Evolutionary conservation across 2,888 invertebrate genomes (phyloP), one percentile per base, ranked within the genome.

Genomic region (Caenorhabditis macrosperma): DNA sequence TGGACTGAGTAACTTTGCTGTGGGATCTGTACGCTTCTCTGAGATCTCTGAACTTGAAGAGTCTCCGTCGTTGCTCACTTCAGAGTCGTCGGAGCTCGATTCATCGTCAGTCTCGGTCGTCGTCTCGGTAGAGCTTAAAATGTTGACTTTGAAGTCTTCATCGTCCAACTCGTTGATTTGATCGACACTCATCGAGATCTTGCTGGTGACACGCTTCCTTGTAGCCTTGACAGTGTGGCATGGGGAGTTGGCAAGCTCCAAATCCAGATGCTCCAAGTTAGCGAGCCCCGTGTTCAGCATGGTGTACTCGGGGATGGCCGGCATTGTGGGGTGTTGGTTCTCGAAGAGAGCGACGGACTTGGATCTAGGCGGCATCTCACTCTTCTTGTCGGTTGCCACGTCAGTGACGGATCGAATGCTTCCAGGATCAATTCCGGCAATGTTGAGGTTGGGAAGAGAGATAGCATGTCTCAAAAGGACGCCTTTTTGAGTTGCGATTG

Each of bases 241-340:
- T n/a, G 84, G 84, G 2, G 82, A 82, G 41, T 77, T 72, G 7
- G 82, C 64, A 0, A 75, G 41, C 82, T 86, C 83, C 2, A 86
- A 69, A 67, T 86, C 85, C 6, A 86, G 57, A 63, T 86, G 84
- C 9, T 84, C 83, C 38, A 84, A 30, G 33, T 82, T 74, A 3
- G 54, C 68, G 5, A 78, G 38, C 3, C 52, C 50, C 5, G 67
- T 48, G 26, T 63, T 64, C 15, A 85, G 12, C 82, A 85, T 83
- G 9, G 71, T 71, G 67, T 82, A 82, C 46, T 85, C 84, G 4
- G 79, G 79, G 24, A 81, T 60, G 0, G 61, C 38, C 7, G 77
- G 64, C 28, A 79, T 50, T 28, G 48, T 20, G n/a, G 64, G 50
- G 35, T 17, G 17, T 9, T 52, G 26, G 17, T 66, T 64, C 0